Percentiles rank a stretch among this genome's conserved stretches.
These are phyloP conservation scores for Bradypodion pumilum DNA, from an alignment of 2,797 vertebrate species.

Conservation along the genomic window DNA sequence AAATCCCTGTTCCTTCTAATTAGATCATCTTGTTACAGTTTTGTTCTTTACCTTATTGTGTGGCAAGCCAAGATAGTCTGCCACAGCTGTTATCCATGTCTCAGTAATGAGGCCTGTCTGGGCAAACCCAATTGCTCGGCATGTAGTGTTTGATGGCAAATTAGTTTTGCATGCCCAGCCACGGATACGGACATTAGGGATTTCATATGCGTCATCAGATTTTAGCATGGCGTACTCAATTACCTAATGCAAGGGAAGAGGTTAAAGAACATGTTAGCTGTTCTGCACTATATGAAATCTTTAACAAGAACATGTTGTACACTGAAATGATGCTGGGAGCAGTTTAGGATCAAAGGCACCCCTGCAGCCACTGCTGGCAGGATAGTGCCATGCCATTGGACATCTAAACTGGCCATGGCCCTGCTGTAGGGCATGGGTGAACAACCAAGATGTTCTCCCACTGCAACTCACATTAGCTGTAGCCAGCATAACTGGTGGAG, in stretches of 20 bases:
- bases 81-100: conserved; percentile 63
- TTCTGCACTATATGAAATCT: background rate
- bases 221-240: conserved; percentile 60
- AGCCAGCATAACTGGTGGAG: background rate
- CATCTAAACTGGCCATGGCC: background rate
- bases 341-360: background rate
- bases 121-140: conserved; percentile 70
- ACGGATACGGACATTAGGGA: conserved; percentile 65
- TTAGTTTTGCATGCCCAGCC: conserved; percentile 68
- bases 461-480: background rate
- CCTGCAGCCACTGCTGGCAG: background rate
- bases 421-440: background rate
- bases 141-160: conserved; percentile 70
- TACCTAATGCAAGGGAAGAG: conserved; percentile 55
- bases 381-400: background rate
- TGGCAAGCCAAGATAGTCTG: conserved; percentile 59
- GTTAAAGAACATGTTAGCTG: background rate
- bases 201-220: conserved; percentile 66
- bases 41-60: conserved; percentile 65
- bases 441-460: background rate
- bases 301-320: background rate
- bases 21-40: background rate
- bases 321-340: background rate
- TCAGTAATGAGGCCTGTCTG: conserved; percentile 63
- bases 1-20: too few relatives aligned